Conservation (phyloP, 2,888 invertebrate species). For the Acleris holmiana region DNA sequence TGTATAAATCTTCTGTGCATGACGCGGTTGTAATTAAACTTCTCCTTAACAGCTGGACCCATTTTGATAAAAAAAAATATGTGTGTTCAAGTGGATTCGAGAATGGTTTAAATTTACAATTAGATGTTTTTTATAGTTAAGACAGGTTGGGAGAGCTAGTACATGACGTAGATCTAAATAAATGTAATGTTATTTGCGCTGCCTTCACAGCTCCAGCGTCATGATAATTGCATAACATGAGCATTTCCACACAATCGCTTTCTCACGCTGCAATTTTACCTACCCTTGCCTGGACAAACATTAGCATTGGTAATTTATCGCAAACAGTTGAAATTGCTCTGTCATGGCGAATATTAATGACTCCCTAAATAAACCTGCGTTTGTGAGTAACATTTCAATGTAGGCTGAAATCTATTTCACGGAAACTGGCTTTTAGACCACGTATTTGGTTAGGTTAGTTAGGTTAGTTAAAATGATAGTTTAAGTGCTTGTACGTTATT, state of each 20-base stretch:
- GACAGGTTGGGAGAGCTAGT: too few relatives aligned
- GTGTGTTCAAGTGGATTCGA: too few relatives aligned
- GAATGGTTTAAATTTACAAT: too few relatives aligned
- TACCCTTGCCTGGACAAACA: conserved; percentile 53
- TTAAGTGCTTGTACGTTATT: conserved; percentile 12
- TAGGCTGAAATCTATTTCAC: conserved; percentile 30
- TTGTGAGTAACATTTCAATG: conserved; percentile 20
- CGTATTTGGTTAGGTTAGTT: conserved; percentile 1
- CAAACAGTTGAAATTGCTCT: conserved; percentile 67
- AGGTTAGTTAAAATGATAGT: too few relatives aligned
- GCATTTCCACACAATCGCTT: conserved; percentile 35
- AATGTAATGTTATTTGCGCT: too few relatives aligned
- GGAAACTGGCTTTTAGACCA: conserved; percentile 20
- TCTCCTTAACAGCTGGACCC: too few relatives aligned
- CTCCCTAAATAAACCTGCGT: conserved; percentile 54
- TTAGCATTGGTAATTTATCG: conserved; percentile 63
- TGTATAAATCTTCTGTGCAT: too few relatives aligned
- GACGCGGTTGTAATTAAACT: too few relatives aligned
- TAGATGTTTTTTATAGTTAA: too few relatives aligned
- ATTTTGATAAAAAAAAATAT: too few relatives aligned
- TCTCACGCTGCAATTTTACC: conserved; percentile 46
- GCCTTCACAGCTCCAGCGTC: background rate
- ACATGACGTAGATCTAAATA: too few relatives aligned
- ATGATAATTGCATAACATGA: conserved; percentile 30
- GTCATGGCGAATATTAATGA: conserved; percentile 69